Evolutionary conservation across 2,113 vertebrate species (phyloP), one percentile per base, ranked within the genome.

Genomic region (Perca fluviatilis): DNA sequence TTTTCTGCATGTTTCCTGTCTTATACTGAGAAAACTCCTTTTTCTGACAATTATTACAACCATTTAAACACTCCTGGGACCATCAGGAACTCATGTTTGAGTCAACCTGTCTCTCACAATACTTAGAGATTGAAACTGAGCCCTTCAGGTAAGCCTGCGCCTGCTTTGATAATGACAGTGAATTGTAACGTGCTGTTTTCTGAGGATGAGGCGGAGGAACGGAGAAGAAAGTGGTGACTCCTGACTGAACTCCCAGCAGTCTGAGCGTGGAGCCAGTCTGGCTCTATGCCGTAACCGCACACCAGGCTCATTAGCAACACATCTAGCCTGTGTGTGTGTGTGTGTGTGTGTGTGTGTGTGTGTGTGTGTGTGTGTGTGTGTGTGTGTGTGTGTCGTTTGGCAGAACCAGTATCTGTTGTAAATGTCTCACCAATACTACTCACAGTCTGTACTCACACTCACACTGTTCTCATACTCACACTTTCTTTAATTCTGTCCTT

Each of bases 211-310:
- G 78, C 25, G 77, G 77, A 82, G 64, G 81, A 86, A 78, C 1
- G 23, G 66, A 84, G 86, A 83, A 87, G 84, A 87, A 89, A 89
- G 88, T 33, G 25, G 82, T 89, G 89, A 93, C 91, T 92, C 86
- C 87, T 83, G 68, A 86, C 58, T 93, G 93, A 93, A 94, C 94
- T 93, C 90, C 88, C 91, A 71, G 84, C 58, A 84, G 92, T 92
- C 72, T 87, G 86, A 74, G 80, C 23, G 43, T 51, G 85, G 84
- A 92, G 90, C 79, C 82, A 12, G 86, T 90, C 91, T 93, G 90
- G 84, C 88, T 88, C 76, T 78, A 75, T 15, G 43, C 67, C 60
- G 83, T 91, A 92, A 91, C 89, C 77, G 15, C 89, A 92, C 91
- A 91, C 90, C 84, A 83, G 80, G 79, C 91, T 93, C 92, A 93